Evolutionary conservation across 2,113 vertebrate species (phyloP), one percentile per base, ranked within the genome.

Genomic region (Rattus rattus): DNA sequence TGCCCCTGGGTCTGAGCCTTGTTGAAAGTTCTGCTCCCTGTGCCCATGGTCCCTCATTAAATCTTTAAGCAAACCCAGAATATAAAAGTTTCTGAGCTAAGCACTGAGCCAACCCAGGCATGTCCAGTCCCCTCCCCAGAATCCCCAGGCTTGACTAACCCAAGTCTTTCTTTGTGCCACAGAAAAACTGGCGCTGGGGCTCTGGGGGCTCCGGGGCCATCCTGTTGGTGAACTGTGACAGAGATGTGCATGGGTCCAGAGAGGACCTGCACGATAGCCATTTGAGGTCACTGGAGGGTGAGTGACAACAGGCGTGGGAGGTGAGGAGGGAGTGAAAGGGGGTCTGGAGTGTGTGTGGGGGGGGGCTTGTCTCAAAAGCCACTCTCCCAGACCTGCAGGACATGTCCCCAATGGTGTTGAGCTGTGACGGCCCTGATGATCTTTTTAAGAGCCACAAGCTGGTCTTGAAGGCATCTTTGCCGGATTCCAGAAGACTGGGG

Each of bases 141-240:
- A 30, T 12, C 13, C 12, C 16, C 5, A 43, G 72, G 28, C 0
- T 76, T 26, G 9, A 1, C 43, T 70, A 73, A 94, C 69, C 61
- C 24, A 28, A 24, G 19, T 0, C 3, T 59, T 88, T 69, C 79
- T 30, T 16, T 93, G 88, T 72, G n/a, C 92, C 1, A 0, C 84
- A 99, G 99, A 99, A 97, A 67, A 98, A 98, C 26, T 99, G 99
- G 99, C 98, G 97, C 0, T 99, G 99, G 99, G 99, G 99, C 39
- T 98, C 99, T 0, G 67, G 99, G 0, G 99, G 99, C 2, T 98
- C 99, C 0, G 99, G 99, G 0, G 99, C 99, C 0, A 90, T 99
- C 94, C 97, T 99, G 17, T 95, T 99, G 97, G 99, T 99, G 95
- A 99, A 99, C 98, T 99, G 99, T 1, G 99, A 99, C 98, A 98